These are phyloP conservation scores for Acomys russatus DNA, from an alignment of 2,797 vertebrate genomes.

Conservation along the genomic window DNA sequence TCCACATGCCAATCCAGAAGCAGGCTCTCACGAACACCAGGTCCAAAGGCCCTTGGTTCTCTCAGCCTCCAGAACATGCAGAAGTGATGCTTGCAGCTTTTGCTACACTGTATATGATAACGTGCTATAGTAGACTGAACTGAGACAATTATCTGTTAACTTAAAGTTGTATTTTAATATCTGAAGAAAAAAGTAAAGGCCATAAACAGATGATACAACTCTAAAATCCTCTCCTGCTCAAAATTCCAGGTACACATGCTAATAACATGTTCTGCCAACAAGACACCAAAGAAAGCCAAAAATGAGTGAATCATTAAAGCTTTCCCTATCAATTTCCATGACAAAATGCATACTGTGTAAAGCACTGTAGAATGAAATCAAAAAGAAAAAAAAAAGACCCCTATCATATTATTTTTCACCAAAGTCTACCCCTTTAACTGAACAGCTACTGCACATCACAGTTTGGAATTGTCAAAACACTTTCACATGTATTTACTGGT, in stretches of 20 bases:
- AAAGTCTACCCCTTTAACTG: slow-evolving; percentile 4
- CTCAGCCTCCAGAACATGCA: background rate
- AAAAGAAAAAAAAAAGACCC: background rate
- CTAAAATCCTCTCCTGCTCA: slow-evolving; percentile 22
- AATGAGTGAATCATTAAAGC: slow-evolving; percentile 51
- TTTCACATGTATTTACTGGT: background rate
- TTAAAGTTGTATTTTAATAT: background rate
- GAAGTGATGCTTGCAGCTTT: background rate
- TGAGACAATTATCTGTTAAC: background rate
- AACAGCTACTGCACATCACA: background rate
- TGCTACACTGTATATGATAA: background rate
- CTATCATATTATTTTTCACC: background rate
- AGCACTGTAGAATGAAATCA: background rate
- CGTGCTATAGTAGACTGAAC: background rate
- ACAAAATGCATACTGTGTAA: slow-evolving; percentile 42
- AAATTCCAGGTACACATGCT: slow-evolving; percentile 4
- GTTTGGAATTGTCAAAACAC: background rate
- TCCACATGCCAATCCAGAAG: background rate
- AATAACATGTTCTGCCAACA: slow-evolving; percentile 45
- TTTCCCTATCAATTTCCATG: slow-evolving; percentile 42
- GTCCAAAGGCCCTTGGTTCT: too few species aligned
- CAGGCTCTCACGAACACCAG: background rate
- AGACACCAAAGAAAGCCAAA: slow-evolving; percentile 57
- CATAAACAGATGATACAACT: background rate
- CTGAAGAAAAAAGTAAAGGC: slow-evolving; percentile 10